Evolutionary conservation across 1,140 invertebrate genomes (phyloP).

Genomic region (Odontomachus brunneus): DNA sequence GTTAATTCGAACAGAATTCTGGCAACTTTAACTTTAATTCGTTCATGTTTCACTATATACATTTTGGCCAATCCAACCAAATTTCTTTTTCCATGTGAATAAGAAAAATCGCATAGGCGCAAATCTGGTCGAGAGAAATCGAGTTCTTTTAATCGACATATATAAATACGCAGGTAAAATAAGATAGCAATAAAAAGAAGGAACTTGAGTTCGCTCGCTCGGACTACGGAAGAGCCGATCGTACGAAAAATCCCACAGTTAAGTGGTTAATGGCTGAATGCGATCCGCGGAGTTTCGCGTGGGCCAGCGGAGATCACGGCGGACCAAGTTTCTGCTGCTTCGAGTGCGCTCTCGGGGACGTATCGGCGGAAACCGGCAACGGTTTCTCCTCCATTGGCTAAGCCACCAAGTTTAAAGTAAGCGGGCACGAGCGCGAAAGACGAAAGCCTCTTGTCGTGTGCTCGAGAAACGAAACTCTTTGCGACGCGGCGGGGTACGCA

Average conservation of each 20-base stretch:
- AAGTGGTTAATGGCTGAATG: slow-evolving; percentile 21
- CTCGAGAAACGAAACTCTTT: slow-evolving; percentile 71
- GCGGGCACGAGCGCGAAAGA: slow-evolving; percentile 49
- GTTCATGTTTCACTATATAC: too few species aligned
- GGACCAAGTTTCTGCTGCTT: slow-evolving; percentile 36
- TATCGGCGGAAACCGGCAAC: slow-evolving; percentile 7
- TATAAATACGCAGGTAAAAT: not conserved
- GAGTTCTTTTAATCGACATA: not conserved
- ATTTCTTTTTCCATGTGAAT: too few species aligned
- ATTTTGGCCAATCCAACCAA: too few species aligned
- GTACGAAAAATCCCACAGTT: not conserved
- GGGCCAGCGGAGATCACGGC: not conserved
- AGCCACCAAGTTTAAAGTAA: slow-evolving; percentile 67
- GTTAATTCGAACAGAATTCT: too few species aligned
- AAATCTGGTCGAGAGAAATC: not conserved
- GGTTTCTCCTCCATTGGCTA: slow-evolving; percentile 68
- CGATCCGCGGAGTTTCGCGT: not conserved
- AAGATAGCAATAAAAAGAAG: not conserved
- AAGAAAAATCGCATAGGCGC: too few species aligned
- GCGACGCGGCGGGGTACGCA: slow-evolving; percentile 22
- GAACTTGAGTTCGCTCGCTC: not conserved
- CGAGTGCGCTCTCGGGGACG: slow-evolving; percentile 25
- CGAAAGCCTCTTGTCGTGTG: slow-evolving; percentile 68
- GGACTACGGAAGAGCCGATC: too few species aligned
- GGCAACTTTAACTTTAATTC: too few species aligned